Percentiles rank a stretch among this genome's conserved stretches.
Evolutionary conservation across 2,113 vertebrate species (phyloP).

Genomic region (Tenebrosternarchus preto): DNA sequence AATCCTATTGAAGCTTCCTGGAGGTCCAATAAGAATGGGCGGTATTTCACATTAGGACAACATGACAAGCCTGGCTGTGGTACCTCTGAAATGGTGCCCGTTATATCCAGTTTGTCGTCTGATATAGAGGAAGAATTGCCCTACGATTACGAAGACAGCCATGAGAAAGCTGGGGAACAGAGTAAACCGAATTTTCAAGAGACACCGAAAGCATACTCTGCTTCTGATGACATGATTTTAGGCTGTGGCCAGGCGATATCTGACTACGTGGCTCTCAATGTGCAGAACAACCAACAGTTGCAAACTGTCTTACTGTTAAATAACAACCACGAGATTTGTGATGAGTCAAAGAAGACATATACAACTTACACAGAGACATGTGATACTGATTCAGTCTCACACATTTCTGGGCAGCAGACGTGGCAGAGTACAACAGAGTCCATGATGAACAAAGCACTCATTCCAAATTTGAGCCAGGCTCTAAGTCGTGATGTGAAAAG

Average conservation of each 20-base stretch:
- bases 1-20: background rate
- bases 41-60: constrained; percentile 46
- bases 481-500: constrained; percentile 31
- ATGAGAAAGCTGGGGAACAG: constrained; percentile 47
- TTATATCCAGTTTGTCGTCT: constrained; percentile 57
- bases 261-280: constrained; percentile 42
- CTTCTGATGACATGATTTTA: constrained; percentile 2
- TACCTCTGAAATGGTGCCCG: constrained; percentile 44
- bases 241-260: background rate
- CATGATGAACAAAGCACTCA: constrained; percentile 20
- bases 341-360: constrained; percentile 7
- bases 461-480: constrained; percentile 25
- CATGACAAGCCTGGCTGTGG: constrained; percentile 70
- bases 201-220: background rate
- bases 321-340: constrained; percentile 49
- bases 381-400: constrained; percentile 15
- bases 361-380: constrained; percentile 15
- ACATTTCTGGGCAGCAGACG: constrained; percentile 15
- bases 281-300: constrained; percentile 43
- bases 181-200: constrained; percentile 12
- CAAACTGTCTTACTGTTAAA: constrained; percentile 44
- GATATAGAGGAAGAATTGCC: constrained; percentile 48
- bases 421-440: constrained; percentile 22
- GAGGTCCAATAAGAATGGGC: constrained; percentile 30
- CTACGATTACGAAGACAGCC: constrained; percentile 51